Percentiles rank a stretch among this genome's conserved stretches.
Evolutionary conservation across 2,888 invertebrate genomes (phyloP).

Genomic region (Trichogramma evanescens): DNA sequence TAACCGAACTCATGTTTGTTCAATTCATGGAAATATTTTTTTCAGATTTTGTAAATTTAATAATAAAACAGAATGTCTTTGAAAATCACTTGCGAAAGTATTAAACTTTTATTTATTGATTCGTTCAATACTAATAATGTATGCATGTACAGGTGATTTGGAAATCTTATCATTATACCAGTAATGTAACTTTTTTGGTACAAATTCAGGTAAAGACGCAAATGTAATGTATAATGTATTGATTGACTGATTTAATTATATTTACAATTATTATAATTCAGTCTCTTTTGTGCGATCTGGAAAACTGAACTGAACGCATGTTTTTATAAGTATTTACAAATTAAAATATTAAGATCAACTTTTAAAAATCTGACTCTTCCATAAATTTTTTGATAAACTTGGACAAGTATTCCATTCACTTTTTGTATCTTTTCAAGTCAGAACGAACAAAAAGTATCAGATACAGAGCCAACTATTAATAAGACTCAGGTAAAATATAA

Average conservation of each 20-base stretch:
- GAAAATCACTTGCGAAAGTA: constrained; percentile 10
- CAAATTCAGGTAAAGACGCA: constrained; percentile 4
- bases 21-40: constrained; percentile 1
- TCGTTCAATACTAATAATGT: constrained; percentile 14
- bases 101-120: constrained; percentile 15
- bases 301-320: constrained; percentile 10
- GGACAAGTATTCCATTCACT: no score
- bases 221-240: constrained; percentile 3
- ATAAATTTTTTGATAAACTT: no score
- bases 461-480: no score
- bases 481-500: no score
- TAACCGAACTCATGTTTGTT: neutral
- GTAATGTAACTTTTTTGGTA: constrained; percentile 10
- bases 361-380: no score
- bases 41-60: neutral
- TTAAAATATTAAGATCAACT: neutral
- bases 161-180: constrained; percentile 3
- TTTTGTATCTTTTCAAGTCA: no score
- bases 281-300: constrained; percentile 10
- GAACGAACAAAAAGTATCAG: no score
- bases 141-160: neutral
- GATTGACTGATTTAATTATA: constrained; percentile 3
- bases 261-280: constrained; percentile 11
- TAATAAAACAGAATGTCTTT: constrained; percentile 5
- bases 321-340: constrained; percentile 11